phyloP scores from a whole-genome alignment of 64 coral and sea anemone genomes.

The Cladopsammia gracilis region DNA sequence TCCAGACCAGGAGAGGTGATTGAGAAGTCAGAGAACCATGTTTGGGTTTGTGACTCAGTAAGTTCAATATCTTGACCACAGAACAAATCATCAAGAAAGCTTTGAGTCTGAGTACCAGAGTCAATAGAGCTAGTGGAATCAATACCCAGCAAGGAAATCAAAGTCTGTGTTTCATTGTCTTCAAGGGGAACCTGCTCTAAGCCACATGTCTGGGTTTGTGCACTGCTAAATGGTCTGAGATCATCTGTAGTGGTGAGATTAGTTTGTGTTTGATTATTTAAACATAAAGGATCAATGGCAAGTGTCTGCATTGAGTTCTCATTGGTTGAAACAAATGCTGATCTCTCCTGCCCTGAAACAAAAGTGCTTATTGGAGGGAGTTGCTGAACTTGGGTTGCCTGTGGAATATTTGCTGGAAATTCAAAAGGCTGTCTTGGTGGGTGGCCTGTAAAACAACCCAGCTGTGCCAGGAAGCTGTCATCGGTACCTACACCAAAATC shows the following conservation, averaged over 20 bases:
- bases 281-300: slow-evolving; percentile 2
- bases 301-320: slow-evolving; percentile 54
- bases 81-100: slow-evolving; percentile 81
- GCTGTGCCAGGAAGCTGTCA: slow-evolving; percentile 13
- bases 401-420: slow-evolving; percentile 14
- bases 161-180: slow-evolving; percentile 96
- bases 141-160: slow-evolving; percentile 88
- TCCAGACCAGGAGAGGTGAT: slow-evolving; percentile 63
- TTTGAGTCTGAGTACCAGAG: slow-evolving; percentile 91
- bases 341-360: not conserved
- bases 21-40: slow-evolving; percentile 72
- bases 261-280: slow-evolving; percentile 67
- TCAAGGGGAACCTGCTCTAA: slow-evolving; percentile 77
- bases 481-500: slow-evolving; percentile 55
- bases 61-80: slow-evolving; percentile 77
- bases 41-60: slow-evolving; percentile 90
- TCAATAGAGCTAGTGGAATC: slow-evolving; percentile 81
- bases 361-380: slow-evolving; percentile 11
- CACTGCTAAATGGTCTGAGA: slow-evolving; percentile 73
- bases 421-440: not conserved
- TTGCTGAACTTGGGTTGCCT: not conserved
- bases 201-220: slow-evolving; percentile 80
- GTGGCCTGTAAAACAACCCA: not conserved
- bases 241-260: slow-evolving; percentile 55
- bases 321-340: slow-evolving; percentile 27